Percentiles rank a stretch among this genome's conserved stretches.
These are phyloP conservation scores for Lanius collurio DNA, from an alignment of 2,113 vertebrate species.

Conservation along the genomic window DNA sequence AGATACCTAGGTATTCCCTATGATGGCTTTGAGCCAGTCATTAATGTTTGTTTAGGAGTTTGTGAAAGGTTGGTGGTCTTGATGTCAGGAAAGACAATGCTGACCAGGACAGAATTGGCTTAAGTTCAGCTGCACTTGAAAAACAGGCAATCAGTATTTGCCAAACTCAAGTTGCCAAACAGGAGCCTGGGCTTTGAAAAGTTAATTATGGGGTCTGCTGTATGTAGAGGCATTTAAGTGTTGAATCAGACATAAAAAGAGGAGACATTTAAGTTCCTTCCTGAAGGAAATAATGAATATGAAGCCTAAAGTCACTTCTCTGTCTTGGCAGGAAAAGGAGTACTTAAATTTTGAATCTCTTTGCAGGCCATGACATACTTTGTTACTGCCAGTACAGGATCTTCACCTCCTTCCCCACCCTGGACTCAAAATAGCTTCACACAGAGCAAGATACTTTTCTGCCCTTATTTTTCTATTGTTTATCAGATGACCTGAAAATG, in stretches of 20 bases:
- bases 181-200: background rate
- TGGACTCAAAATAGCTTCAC: background rate
- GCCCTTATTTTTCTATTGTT: background rate
- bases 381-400: background rate
- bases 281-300: background rate
- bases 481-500: background rate
- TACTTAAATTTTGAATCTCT: background rate
- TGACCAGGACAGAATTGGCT: background rate
- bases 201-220: background rate
- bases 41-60: background rate
- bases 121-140: background rate
- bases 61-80: background rate
- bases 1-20: background rate
- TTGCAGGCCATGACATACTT: background rate
- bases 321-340: background rate
- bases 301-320: background rate
- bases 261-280: background rate
- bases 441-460: background rate
- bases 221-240: background rate
- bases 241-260: background rate
- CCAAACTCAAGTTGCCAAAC: background rate
- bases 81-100: background rate
- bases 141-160: background rate
- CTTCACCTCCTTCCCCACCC: background rate
- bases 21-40: background rate